Evolutionary conservation across 2,113 vertebrate species (phyloP), one percentile per base, ranked within the genome.

Genomic region (Capreolus pygargus): DNA sequence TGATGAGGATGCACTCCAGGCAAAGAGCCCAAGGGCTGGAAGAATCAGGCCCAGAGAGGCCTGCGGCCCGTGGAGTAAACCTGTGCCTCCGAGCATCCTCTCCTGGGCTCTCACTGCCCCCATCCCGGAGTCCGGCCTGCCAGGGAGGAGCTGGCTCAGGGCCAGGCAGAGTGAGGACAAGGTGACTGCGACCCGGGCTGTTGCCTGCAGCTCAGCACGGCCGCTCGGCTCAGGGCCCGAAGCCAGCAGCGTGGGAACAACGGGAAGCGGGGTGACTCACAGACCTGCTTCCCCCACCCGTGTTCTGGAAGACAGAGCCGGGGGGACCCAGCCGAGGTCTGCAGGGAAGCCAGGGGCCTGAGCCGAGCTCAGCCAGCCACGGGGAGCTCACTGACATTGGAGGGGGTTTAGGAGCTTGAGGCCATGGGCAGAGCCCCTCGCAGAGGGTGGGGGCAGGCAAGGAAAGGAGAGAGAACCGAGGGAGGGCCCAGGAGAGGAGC

Each of bases 101-200:
- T 83, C 50, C 90, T 90, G 74, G 94, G 64, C 43, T 58, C 70
- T 83, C 36, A 2, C 43, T 5, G 11, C 45, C 86, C 83, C 86
- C 3, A 4, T 74, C 36, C n/a, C 96, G 0, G 5, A 54, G 88
- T n/a, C 45, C 54, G 85, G 86, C 67, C 96, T 36, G 86, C 67
- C 36, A 45, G 70, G 86, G 52, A 96, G 52, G 74, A 97, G 61
- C 93, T 98, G 97, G 97, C 95, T 95, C 43, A 27, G 61, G 57
- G 89, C 91, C 97, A 98, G 86, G 17, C 79, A 85, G 93, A 94
- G 97, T 60, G 93, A 98, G 97, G 91, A 97, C 97, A 98, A 98
- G 98, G 98, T 97, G 98, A 98, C 97, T 96, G 95, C 4, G 55
- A 97, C 97, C 98, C 89, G 91, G 95, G 96, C 83, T 97, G 78